Evolutionary conservation across 2,888 invertebrate species (phyloP).

Genomic region (Panzeria rudis): DNA sequence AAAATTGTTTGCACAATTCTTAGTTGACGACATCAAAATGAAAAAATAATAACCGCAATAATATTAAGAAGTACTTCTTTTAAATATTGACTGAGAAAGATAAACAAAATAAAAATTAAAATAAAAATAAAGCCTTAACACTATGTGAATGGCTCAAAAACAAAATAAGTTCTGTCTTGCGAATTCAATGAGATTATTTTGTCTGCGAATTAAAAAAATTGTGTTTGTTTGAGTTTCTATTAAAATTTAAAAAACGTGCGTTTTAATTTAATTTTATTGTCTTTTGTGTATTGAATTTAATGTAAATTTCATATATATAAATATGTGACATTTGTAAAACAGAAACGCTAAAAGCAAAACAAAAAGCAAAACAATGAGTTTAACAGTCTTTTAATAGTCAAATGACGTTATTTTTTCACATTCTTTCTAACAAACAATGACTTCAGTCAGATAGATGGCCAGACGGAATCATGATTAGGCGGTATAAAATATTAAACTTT

Average conservation of each 20-base stretch:
- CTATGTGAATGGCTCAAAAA: conserved; percentile 1
- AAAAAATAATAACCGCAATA: not conserved
- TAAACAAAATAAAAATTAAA: not conserved
- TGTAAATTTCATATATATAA: conserved; percentile 52
- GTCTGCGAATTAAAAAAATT: not conserved
- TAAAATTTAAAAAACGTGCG: conserved; percentile 53
- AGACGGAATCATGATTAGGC: not conserved
- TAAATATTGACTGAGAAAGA: conserved; percentile 18
- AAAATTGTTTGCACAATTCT: conserved; percentile 53
- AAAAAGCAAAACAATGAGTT: conserved; percentile 57
- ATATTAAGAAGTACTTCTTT: not conserved
- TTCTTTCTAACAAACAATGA: not conserved
- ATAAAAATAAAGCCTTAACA: conserved; percentile 28
- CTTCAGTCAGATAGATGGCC: not conserved
- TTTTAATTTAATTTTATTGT: conserved; percentile 46
- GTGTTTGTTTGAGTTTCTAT: conserved; percentile 2
- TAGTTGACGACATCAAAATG: conserved; percentile 15
- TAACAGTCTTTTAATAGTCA: conserved; percentile 66
- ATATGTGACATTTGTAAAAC: conserved; percentile 56
- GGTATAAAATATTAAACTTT: conserved; percentile 5
- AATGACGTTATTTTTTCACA: conserved; percentile 66
- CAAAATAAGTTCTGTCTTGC: not conserved
- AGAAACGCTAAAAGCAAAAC: conserved; percentile 19
- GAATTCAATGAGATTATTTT: not conserved
- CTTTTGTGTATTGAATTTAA: conserved; percentile 47